These are phyloP conservation scores for Butorides virescens DNA, from an alignment of 2,113 vertebrate genomes.

Conservation along the genomic window DNA sequence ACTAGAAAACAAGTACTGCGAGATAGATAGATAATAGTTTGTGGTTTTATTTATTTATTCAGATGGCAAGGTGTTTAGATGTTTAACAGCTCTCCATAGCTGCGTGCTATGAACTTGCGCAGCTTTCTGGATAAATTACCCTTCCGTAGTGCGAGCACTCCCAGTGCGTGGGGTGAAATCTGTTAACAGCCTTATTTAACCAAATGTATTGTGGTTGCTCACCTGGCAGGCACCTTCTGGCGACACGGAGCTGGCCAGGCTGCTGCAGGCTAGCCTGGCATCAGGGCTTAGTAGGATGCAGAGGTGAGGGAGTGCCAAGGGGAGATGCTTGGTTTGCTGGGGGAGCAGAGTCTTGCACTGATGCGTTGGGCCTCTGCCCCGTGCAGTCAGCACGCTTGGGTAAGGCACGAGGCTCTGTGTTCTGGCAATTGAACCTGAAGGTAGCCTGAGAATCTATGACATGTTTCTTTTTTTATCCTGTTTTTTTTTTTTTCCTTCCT, in stretches of 20 bases:
- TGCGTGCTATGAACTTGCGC: background rate
- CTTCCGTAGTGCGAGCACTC: background rate
- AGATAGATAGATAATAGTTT: background rate
- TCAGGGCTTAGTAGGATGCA: background rate
- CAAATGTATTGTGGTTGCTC: fast-evolving
- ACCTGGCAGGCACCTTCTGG: background rate
- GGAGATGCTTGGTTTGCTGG: background rate
- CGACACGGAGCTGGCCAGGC: background rate
- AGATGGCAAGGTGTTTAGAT: background rate
- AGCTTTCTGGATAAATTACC: background rate
- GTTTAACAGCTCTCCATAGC: background rate
- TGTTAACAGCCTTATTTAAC: background rate
- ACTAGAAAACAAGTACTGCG: background rate
- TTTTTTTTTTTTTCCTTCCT: background rate
- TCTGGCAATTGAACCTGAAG: background rate
- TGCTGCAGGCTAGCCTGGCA: background rate
- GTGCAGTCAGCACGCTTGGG: too few relatives aligned
- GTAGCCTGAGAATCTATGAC: too few relatives aligned
- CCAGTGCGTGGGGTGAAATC: background rate
- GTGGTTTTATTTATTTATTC: background rate
- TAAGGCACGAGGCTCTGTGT: background rate
- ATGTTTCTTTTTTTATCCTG: background rate
- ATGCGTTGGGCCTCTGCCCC: background rate
- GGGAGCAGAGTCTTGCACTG: background rate
- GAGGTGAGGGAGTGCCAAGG: background rate